Conservation (phyloP, 2,113 vertebrate species). For the Neogale vison region DNA sequence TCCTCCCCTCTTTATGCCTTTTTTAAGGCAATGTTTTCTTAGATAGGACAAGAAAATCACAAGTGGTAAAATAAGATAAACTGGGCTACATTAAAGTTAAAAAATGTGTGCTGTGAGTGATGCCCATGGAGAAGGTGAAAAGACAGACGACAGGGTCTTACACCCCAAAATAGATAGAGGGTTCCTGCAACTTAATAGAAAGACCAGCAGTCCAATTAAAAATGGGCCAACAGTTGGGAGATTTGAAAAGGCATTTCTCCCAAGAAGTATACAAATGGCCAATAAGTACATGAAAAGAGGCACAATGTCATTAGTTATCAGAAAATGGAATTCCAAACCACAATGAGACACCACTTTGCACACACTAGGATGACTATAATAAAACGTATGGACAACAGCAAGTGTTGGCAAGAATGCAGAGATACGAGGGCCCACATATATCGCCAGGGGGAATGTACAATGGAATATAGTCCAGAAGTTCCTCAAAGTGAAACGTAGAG, state of each 20-base stretch:
- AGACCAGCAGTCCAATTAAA: background rate
- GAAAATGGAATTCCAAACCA: background rate
- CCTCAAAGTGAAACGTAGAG: background rate
- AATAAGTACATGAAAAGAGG: background rate
- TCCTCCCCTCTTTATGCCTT: background rate
- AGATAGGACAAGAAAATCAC: background rate
- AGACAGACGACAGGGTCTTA: background rate
- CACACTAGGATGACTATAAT: background rate
- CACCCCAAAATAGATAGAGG: background rate
- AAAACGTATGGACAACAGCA: background rate
- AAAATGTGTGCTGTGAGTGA: background rate
- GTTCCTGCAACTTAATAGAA: background rate
- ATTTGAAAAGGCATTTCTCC: background rate
- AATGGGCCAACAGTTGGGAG: background rate
- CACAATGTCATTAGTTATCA: background rate
- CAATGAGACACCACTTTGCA: background rate
- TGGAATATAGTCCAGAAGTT: background rate
- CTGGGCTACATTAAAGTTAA: background rate
- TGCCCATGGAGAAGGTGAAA: background rate
- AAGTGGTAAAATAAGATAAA: background rate
- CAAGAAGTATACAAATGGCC: background rate
- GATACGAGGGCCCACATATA: background rate
- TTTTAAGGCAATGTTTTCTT: background rate
- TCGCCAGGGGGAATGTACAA: background rate
- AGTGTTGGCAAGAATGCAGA: background rate